Evolutionary conservation across 2,888 invertebrate species (phyloP).

Genomic region (Lycia hirtaria): DNA sequence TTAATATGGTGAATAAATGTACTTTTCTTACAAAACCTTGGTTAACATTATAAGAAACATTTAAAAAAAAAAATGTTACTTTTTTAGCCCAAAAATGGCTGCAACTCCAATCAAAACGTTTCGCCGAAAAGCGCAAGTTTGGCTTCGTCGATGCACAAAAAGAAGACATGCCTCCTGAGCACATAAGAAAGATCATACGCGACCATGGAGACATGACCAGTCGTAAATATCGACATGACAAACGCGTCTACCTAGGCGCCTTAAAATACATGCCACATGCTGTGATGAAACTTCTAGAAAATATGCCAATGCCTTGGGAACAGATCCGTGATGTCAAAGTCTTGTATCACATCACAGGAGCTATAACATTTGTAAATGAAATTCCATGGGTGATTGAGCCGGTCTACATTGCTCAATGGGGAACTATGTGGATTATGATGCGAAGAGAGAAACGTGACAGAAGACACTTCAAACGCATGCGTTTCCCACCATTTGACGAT

Average conservation of each 20-base stretch:
- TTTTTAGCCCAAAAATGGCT: slow-evolving; percentile 97
- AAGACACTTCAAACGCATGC: slow-evolving; percentile 99
- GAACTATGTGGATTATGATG: slow-evolving; percentile 99
- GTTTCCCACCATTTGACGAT: slow-evolving; percentile 99
- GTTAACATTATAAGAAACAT: too few relatives aligned
- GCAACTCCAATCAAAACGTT: slow-evolving; percentile 98
- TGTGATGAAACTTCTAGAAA: slow-evolving; percentile 98
- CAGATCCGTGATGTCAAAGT: slow-evolving; percentile 99
- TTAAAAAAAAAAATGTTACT: too few relatives aligned
- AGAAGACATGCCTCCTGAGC: slow-evolving; percentile 99
- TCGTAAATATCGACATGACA: slow-evolving; percentile 99
- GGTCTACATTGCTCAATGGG: slow-evolving; percentile 99
- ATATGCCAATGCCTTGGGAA: slow-evolving; percentile 99
- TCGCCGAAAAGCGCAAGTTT: slow-evolving; percentile 98
- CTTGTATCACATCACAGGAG: slow-evolving; percentile 99
- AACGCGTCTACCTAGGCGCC: slow-evolving; percentile 98
- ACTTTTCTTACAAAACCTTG: too few relatives aligned
- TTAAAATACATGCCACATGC: slow-evolving; percentile 99
- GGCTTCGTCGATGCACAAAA: slow-evolving; percentile 99
- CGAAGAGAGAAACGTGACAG: slow-evolving; percentile 99
- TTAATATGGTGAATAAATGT: too few relatives aligned
- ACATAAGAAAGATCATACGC: slow-evolving; percentile 98
- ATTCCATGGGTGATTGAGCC: slow-evolving; percentile 99
- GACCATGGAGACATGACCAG: slow-evolving; percentile 99
- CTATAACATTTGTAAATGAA: slow-evolving; percentile 99